Evolutionary conservation across 64 coral and sea anemone species (phyloP).

Genomic region (Montipora efflorescens): DNA sequence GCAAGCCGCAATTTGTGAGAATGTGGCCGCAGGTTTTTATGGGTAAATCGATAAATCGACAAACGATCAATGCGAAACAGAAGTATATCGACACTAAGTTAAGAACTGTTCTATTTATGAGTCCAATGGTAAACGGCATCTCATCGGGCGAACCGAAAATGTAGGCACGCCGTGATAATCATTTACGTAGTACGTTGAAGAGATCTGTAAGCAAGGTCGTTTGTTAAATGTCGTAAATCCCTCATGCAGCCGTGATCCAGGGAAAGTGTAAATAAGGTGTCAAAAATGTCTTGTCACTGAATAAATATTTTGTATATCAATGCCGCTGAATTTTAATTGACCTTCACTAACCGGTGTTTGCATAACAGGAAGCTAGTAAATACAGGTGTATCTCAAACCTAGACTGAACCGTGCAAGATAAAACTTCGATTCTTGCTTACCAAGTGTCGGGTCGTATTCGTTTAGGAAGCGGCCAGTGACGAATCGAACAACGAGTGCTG

Average conservation of each 20-base stretch:
- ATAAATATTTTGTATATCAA: conserved; percentile 23
- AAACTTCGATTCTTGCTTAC: conserved; percentile 50
- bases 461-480: conserved; percentile 89
- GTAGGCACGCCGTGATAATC: too few relatives aligned
- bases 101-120: too few relatives aligned
- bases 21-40: too few relatives aligned
- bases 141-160: too few relatives aligned
- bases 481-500: conserved; percentile 90
- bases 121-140: too few relatives aligned
- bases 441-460: conserved; percentile 91
- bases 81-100: too few relatives aligned
- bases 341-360: neutral
- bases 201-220: neutral
- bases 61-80: too few relatives aligned
- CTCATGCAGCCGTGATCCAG: neutral
- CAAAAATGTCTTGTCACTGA: conserved; percentile 11
- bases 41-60: too few relatives aligned
- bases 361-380: neutral
- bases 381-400: neutral
- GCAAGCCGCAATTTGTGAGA: too few relatives aligned
- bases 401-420: neutral
- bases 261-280: conserved; percentile 17
- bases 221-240: neutral
- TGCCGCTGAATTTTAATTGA: neutral
- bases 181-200: too few relatives aligned